Evolutionary conservation across 2,797 vertebrate species (phyloP).

Genomic region (Paramormyrops hopkinsi): DNA sequence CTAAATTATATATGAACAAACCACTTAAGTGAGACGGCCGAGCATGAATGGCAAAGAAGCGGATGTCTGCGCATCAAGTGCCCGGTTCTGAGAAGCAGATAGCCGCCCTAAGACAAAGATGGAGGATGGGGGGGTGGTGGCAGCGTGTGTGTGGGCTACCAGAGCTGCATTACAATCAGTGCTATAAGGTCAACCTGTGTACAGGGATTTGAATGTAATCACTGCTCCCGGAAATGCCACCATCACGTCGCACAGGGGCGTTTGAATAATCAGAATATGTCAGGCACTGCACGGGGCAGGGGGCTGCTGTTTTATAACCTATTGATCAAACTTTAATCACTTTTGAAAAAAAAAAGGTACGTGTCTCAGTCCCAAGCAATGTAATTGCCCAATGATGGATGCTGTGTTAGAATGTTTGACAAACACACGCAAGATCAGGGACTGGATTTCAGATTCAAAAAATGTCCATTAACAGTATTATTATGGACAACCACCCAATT

Average conservation of each 20-base stretch:
- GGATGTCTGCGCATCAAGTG: not conserved
- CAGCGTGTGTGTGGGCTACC: conserved; percentile 12
- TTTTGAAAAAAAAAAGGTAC: conserved; percentile 24
- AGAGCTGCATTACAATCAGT: conserved; percentile 57
- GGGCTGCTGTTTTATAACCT: conserved; percentile 12
- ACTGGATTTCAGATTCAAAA: not conserved
- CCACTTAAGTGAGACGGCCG: not conserved
- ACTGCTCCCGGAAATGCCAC: conserved; percentile 21
- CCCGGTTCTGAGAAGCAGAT: not conserved
- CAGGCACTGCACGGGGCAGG: conserved; percentile 47
- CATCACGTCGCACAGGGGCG: not conserved
- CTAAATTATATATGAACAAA: conserved; percentile 14
- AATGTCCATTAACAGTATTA: not conserved
- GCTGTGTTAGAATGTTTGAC: not conserved
- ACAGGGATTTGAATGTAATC: conserved; percentile 27
- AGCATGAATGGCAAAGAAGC: not conserved
- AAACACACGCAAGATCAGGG: not conserved
- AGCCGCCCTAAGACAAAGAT: not conserved
- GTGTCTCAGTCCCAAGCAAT: not conserved
- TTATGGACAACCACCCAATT: not conserved
- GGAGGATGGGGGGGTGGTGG: not conserved
- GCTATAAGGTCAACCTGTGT: conserved; percentile 53
- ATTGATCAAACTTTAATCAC: conserved; percentile 29
- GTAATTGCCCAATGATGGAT: not conserved
- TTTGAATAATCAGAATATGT: conserved; percentile 40